Base-by-base conservation (phyloP, 2,797 vertebrate species). In the Neostethus bicornis region DNA sequence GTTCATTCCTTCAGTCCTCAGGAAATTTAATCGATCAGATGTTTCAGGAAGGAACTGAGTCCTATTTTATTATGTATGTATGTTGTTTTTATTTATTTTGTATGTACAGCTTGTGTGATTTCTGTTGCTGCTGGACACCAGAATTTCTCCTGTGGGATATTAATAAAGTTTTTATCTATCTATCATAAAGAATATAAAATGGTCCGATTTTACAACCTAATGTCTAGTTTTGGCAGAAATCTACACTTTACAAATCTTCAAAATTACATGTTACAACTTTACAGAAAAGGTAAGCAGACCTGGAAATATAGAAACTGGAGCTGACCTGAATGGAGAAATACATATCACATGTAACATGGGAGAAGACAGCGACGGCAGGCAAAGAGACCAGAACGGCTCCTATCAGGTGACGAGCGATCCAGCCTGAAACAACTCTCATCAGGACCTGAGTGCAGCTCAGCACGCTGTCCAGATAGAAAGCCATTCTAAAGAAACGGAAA, bases 351-450 rank as follows among this genome's bases (percentile, higher is more conserved):
- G 93, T 94, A 81, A 97, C 74, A 28, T 99, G 94, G 13, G 93
- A 94, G 83, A 95, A 96, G 61, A 97, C 93, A 0, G 94, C 92
- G 21, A 95, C 81, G 19, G 94, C 92, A 0, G 96, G 96, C 32
- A 97, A 90, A 14, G 96, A 98, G 64, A 99, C 93, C 66, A 97
- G 90, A 69, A 96, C 79, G 2, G 94, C 95, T 42, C 96, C 96
- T 0, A 96, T 85, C 31, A 94, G 86, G 81, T 99, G 96, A 16
- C 96, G 95, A 0, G 93, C 93, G 25, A 96, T 77, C 96, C 96
- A 99, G 75, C 95, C 94, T 0, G 96, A 94, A 31, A 96, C 85
- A 28, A 83, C 77, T 63, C 90, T 90, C 89, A 97, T 91, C 73
- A 97, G 84, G 24, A 72, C 75, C 66, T 92, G 93, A 11, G 95